Base-by-base conservation (phyloP, 2,113 vertebrate genomes). In the Catagonus wagneri region DNA sequence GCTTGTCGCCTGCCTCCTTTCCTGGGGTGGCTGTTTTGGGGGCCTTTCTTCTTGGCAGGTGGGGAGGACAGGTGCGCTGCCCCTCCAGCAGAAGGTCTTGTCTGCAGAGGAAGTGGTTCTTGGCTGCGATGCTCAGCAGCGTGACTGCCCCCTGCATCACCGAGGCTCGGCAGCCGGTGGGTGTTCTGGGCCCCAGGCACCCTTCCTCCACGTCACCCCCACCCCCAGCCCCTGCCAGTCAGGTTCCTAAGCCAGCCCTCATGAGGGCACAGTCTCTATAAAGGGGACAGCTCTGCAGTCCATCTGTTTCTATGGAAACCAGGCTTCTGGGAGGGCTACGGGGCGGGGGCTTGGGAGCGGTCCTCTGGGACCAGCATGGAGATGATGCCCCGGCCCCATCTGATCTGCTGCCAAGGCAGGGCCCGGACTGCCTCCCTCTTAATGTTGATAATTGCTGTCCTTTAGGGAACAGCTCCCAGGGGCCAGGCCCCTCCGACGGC, bases 231-330 rank as follows among this genome's bases (percentile, higher is more conserved):
- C 16, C 7, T 6, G 56, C 36, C 8, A 0, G 22, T 80, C 60
- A 19, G n/a, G 34, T 39, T 83, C 90, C 71, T 90, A 56, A 93
- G 69, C 71, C 69, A 74, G 65, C 90, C 83, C 89, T 85, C 22
- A 14, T n/a, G 61, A 94, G 81, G 94, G 85, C 54, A 36, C 56
- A 36, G 75, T 86, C 85, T 93, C 75, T 34, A 3, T 0, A 54
- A 60, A 12, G 23, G 86, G 87, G 90, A 83, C 69, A 25, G 69
- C 69, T 27, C 88, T 29, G 76, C 39, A 56, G 95, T 89, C 78
- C 85, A n/a, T 34, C 69, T 0, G 93, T 96, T 95, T 92, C 97
- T 94, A 90, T 97, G 97, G 97, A 88, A 98, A 97, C 97, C 54
- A 84, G 60, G 90, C 92, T 97, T 96, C 79, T 5, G 2, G 60